These are phyloP conservation scores for Thripadectes ignobilis DNA, from an alignment of 2,797 vertebrate genomes.

Conservation along the genomic window DNA sequence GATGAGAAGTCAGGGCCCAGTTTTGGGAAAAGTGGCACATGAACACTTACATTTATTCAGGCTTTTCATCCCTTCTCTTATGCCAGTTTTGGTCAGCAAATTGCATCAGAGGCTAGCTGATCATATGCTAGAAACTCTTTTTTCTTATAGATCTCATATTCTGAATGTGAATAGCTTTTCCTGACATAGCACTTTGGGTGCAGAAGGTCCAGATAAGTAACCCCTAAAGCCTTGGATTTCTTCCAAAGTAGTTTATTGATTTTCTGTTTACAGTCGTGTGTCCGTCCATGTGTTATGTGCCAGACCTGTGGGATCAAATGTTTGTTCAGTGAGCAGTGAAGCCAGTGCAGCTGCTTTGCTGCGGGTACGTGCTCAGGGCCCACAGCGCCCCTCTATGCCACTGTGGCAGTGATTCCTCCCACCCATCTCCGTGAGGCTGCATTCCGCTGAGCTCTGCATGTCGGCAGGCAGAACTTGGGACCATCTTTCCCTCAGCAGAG, in stretches of 20 bases:
- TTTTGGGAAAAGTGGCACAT: rapidly evolving
- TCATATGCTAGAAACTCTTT: not conserved
- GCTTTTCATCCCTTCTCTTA: not conserved
- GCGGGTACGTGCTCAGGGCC: rapidly evolving
- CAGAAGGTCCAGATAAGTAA: not conserved
- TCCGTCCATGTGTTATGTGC: not conserved
- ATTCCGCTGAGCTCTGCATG: rapidly evolving
- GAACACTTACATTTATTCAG: not conserved
- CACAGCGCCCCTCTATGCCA: rapidly evolving
- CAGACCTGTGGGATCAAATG: not conserved
- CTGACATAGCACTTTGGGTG: not conserved
- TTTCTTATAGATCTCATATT: not conserved
- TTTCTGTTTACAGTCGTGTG: not conserved
- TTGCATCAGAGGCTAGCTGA: not conserved
- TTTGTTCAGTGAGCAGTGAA: not conserved
- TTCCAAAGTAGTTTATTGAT: not conserved
- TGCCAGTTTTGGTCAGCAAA: not conserved
- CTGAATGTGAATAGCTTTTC: not conserved
- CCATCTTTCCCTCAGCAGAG: not conserved
- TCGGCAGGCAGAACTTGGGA: not conserved
- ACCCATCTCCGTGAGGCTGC: not conserved
- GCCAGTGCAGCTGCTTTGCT: not conserved
- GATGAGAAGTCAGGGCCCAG: not conserved
- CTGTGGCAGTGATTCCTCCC: rapidly evolving
- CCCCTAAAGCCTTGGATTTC: not conserved